Percentiles rank a stretch among this genome's conserved stretches.
Conservation (phyloP, 1,140 invertebrate species). For the Amyelois transitella region DNA sequence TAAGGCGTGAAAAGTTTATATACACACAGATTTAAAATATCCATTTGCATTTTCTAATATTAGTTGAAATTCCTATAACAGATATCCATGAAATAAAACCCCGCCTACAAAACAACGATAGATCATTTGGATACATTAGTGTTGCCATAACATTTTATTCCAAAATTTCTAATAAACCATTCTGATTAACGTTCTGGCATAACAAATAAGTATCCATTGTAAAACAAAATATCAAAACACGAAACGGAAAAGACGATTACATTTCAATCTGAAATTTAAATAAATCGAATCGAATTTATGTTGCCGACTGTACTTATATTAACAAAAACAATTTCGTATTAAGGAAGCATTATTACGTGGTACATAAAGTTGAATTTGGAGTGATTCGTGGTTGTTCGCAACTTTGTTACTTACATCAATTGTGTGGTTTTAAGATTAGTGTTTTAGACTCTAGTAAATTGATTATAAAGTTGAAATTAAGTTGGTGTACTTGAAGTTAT, state of each 20-base stretch:
- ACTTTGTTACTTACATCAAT: not conserved
- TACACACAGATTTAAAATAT: too few species aligned
- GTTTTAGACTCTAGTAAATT: not conserved
- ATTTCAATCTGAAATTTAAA: conserved; percentile 4
- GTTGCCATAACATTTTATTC: too few species aligned
- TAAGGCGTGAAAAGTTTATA: too few species aligned
- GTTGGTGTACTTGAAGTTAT: not conserved
- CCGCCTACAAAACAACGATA: too few species aligned
- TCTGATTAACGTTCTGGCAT: not conserved
- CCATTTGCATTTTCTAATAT: too few species aligned
- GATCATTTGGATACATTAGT: too few species aligned
- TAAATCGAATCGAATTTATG: conserved; percentile 4
- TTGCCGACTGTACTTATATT: not conserved
- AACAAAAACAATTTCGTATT: not conserved
- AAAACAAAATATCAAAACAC: conserved; percentile 3
- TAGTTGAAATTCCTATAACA: too few species aligned
- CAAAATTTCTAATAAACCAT: not conserved
- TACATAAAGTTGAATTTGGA: not conserved
- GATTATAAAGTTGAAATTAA: not conserved
- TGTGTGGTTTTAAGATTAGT: not conserved
- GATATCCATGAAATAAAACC: too few species aligned
- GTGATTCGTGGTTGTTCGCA: not conserved
- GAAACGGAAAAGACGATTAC: not conserved
- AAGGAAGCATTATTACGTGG: not conserved
- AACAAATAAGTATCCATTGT: not conserved